These are phyloP conservation scores for Pasiphila rectangulata DNA, from an alignment of 2,888 invertebrate species.

Conservation along the genomic window DNA sequence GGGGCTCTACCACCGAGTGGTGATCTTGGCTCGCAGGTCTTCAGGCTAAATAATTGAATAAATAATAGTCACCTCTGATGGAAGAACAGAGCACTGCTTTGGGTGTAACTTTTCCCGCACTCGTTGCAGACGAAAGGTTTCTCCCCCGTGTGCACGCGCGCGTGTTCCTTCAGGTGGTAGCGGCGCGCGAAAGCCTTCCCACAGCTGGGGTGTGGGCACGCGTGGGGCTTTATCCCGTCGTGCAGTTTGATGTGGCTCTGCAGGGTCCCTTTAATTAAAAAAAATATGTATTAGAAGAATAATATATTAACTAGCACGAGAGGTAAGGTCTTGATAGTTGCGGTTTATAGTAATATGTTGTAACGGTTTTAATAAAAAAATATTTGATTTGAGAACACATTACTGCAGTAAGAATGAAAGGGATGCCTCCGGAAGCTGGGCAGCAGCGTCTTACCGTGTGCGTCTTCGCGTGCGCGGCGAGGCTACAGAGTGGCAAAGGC, in stretches of 20 bases:
- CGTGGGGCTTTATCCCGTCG: neutral
- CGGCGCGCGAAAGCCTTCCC: neutral
- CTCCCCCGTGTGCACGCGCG: neutral
- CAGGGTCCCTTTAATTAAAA: neutral
- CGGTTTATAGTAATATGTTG: no score
- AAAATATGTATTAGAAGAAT: no score
- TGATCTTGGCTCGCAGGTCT: no score
- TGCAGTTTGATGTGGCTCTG: conserved; percentile 3
- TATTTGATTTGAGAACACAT: no score
- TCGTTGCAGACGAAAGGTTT: conserved; percentile 2
- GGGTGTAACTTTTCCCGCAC: conserved; percentile 8
- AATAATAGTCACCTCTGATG: neutral
- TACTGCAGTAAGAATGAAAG: no score
- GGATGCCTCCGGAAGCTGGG: no score
- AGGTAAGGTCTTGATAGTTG: no score
- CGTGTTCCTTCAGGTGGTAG: neutral
- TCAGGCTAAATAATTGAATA: no score
- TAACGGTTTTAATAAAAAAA: no score
- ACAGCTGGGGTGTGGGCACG: neutral
- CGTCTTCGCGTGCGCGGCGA: neutral
- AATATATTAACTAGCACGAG: no score
- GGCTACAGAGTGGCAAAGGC: neutral
- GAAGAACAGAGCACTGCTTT: conserved; percentile 10
- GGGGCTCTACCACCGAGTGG: no score
- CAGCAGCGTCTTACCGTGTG: no score